Evolutionary conservation across 2,797 vertebrate species (phyloP), one percentile per base, ranked within the genome.

Genomic region (Rhinella marina): DNA sequence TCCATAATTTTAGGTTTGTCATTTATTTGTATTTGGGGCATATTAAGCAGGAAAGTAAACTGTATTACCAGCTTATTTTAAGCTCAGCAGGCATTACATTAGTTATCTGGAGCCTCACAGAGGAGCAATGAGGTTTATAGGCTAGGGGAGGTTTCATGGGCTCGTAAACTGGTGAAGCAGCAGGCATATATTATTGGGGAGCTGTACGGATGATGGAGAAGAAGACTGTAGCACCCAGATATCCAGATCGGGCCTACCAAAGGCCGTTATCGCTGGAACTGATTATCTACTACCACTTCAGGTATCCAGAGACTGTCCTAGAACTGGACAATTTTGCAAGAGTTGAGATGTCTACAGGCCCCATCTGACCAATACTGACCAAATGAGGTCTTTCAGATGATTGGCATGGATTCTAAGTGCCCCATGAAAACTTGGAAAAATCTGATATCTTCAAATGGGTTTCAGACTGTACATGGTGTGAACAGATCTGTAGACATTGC

Each of bases 11-110:
- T 14, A 70, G 41, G 52, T 62, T 88, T 84, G 82, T 84, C 82
- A 88, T 84, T 88, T 88, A 88, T 88, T 84, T 85, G 87, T 84
- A 88, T 85, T 84, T 73, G 82, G 87, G 87, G 87, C 87, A 80
- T 81, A 73, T 85, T 88, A 88, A 88, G 87, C 70, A 84, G 87
- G 21, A 48, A 59, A 88, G 82, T 77, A 87, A 78, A 77, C 78
- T 88, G 87, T 84, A 85, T 61, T 88, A 41, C 75, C 64, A 61
- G 87, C 76, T 88, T 84, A 88, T 88, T 84, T 72, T 88, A 83
- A 29, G 68, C 87, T 73, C 87, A 88, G 87, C 87, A 88, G 87
- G 87, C 76, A 70, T 59, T 72, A 54, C 82, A 85, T 88, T 88
- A 73, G 81, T 88, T 88, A 88, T 85, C 62, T 80, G 73, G 59